Evolutionary conservation across 2,113 vertebrate species (phyloP).

Genomic region (Ageneiosus marmoratus): DNA sequence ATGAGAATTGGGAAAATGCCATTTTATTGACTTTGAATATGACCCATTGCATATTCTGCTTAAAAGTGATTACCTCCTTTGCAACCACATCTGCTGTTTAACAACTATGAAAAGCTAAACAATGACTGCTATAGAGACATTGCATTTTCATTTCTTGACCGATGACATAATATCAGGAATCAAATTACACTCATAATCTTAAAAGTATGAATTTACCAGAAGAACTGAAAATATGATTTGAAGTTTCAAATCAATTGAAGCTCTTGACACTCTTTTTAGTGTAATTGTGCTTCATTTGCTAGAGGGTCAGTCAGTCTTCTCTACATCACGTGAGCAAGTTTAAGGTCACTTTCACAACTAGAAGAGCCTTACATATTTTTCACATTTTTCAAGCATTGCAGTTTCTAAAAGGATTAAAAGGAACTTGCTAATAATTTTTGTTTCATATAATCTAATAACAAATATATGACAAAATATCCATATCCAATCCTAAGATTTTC

Average conservation of each 20-base stretch:
- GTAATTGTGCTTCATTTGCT: neutral
- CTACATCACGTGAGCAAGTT: no score
- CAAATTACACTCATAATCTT: no score
- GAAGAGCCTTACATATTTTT: neutral
- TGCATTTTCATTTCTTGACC: no score
- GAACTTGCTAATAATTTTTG: neutral
- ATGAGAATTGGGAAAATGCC: no score
- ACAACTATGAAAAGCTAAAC: no score
- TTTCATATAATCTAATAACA: neutral
- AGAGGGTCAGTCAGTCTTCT: neutral
- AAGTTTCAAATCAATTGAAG: neutral
- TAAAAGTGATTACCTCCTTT: no score
- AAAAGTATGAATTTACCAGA: neutral
- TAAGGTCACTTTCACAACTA: neutral
- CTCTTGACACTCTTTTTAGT: neutral
- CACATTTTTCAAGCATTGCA: neutral
- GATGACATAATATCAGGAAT: neutral
- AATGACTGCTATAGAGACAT: no score
- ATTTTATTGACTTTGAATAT: no score
- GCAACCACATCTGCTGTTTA: no score
- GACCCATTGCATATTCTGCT: no score
- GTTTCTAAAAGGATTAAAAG: neutral
- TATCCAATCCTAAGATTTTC: neutral
- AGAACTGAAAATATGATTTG: neutral
- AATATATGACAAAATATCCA: neutral